phyloP scores from a whole-genome alignment of 30 jellyfish, hydroid and myxozoan genomes.

The Aurelia coerulea region DNA sequence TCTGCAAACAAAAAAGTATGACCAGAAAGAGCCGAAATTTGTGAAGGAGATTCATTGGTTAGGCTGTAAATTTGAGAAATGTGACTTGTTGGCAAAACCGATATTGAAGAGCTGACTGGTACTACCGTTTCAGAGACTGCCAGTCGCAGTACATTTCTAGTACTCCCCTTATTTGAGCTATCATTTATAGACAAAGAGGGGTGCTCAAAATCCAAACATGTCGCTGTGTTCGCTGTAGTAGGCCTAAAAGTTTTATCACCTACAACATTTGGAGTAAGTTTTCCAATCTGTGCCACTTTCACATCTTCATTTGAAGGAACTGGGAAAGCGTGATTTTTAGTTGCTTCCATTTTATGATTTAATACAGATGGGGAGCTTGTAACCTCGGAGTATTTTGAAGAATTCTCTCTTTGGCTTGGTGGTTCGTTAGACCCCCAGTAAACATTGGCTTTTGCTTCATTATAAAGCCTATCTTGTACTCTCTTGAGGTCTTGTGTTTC shows the following conservation, averaged over 20 bases:
- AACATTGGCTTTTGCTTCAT: constrained; percentile 48
- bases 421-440: constrained; percentile 70
- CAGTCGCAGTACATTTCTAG: no score
- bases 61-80: no score
- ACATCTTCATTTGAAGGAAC: neutral
- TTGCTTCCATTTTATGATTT: neutral
- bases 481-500: constrained; percentile 16
- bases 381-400: neutral
- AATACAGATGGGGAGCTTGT: neutral
- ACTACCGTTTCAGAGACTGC: no score
- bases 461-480: constrained; percentile 38
- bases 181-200: no score
- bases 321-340: neutral
- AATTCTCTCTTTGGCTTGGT: constrained; percentile 1
- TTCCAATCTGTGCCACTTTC: neutral
- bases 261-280: neutral
- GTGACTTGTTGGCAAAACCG: no score
- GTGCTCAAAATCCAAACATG: no score
- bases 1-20: no score
- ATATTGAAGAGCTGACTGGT: no score
- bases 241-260: neutral
- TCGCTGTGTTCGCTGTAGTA: neutral
- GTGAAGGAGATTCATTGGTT: no score
- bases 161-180: no score
- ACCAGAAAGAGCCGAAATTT: no score